Base-by-base conservation (phyloP, 2,797 vertebrate species). In the Arnoldichthys spilopterus region DNA sequence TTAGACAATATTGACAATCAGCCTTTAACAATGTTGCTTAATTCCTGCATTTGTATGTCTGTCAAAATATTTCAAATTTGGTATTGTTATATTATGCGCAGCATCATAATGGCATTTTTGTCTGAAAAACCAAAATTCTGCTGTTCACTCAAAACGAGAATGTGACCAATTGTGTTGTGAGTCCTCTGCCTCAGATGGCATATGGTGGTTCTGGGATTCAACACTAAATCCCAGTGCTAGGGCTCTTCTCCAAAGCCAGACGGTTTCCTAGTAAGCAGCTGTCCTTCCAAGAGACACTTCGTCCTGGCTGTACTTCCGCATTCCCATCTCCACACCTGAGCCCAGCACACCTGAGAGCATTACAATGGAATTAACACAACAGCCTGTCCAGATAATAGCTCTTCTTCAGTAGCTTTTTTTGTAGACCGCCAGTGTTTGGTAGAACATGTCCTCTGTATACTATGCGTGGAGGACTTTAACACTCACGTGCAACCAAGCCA, bases 321-420 rank as follows among this genome's bases (percentile, higher is more conserved):
- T 74, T 62, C 67, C 66, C 64, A 79, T 59, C 24, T 40, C 7
- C 67, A 76, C 83, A 85, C 74, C 80, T 80, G 78, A 80, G 74
- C 75, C 71, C 81, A 70, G 62, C 67, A 75, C 74, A 76, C 72
- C 74, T 78, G 75, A 83, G 79, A 78, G 30, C 40, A 64, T 70
- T 43, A 81, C 76, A 78, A 76, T 30, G n/a, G 54, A 69, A 43
- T 18, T 30, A 59, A 68, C 53, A 79, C 51, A 68, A 61, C 51
- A 68, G 62, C 22, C 71, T 59, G n/a, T 74, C 64, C 71, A 67
- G 11, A n/a, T 67, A 58, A 79, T 69, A 70, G 49, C 51, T 72
- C 37, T 54, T 80, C 69, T 68, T 70, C 73, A 28, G 37, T 32
- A 68, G 61, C 22, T 40, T 53, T 82, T 16, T 72, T 82, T 80